phyloP scores from a whole-genome alignment of 1,140 invertebrate species.

The Aphelenchoides besseyi region DNA sequence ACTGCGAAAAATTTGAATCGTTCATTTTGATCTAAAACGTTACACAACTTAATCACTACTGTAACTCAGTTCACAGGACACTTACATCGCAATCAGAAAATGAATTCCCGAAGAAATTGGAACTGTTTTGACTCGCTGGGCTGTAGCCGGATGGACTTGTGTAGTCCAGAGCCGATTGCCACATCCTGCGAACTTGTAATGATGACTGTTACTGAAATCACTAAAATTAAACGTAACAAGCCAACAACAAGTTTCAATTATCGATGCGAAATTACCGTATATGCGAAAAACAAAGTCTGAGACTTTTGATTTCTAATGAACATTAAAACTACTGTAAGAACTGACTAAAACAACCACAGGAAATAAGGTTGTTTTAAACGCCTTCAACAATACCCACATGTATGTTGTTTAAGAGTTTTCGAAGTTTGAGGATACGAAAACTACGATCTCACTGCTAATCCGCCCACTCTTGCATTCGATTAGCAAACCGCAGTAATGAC shows the following conservation, averaged over 20 bases:
- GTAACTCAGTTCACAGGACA: too few relatives aligned
- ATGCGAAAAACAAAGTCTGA: too few relatives aligned
- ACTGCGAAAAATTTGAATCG: background rate
- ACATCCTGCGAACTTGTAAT: background rate
- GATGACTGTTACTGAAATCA: background rate
- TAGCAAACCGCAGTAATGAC: background rate
- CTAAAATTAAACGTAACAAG: background rate
- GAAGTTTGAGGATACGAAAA: too few relatives aligned
- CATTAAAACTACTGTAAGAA: too few relatives aligned
- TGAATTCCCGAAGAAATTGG: constrained; percentile 4
- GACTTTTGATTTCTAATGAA: too few relatives aligned
- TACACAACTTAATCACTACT: too few relatives aligned
- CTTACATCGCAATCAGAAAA: constrained; percentile 6
- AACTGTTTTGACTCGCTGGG: background rate
- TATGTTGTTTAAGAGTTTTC: too few relatives aligned
- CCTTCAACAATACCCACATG: too few relatives aligned
- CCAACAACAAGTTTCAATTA: too few relatives aligned
- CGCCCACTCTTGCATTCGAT: background rate
- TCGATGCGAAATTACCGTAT: too few relatives aligned
- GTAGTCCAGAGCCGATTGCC: constrained; percentile 12
- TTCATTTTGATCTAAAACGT: constrained; percentile 22
- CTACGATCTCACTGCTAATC: background rate
- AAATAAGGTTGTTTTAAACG: too few relatives aligned
- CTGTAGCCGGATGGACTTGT: constrained; percentile 12
- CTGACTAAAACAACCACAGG: too few relatives aligned